Base-by-base conservation (phyloP, 2,888 invertebrate species). In the Galerucella pusilla region DNA sequence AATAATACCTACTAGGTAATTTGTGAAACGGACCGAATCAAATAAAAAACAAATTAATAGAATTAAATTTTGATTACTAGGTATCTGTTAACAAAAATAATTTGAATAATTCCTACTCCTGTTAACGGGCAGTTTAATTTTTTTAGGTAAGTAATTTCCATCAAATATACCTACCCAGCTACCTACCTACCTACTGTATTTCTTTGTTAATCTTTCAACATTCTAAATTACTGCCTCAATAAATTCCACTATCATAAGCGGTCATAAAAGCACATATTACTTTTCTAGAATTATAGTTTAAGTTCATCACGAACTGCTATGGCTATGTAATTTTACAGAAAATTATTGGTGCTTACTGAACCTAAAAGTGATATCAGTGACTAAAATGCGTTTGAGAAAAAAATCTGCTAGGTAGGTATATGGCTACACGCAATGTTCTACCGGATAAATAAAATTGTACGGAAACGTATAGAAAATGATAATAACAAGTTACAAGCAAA, bases 331-430 rank as follows among this genome's bases (percentile, higher is more conserved):
- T 63, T 63, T 63, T 35, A 42, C 7, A 9, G 7, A 35, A 63
- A 49, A 42, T 63, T 14, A 35, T 63, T 63, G 42, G 63, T 63
- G 63, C 42, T 16, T 14, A 14, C 63, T 4, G 14, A 35, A n/a
- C 6, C 42, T 7, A 63, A 63, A 28, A 20, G 20, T 63, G 63
- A 63, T 63, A 63, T 63, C 63, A 63, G 42, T 11, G 7, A 63
- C 28, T 52, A 52, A 12, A 52, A 52, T 7, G 14, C 7, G n/a
- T 14, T 52, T 52, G 6, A 4, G 52, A 52, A 52, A 14, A 52
- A 52, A 52, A 16, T 4, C 5, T n/a, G 14, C 52, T 28, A 28
- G 28, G 28, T 28, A 28, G 28, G 28, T 28, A 28, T 7, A 52
- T 14, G 35, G 35, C 52, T 52, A 52, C 52, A 52, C 52, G 52